Evolutionary conservation across 2,888 invertebrate species (phyloP).

Genomic region (Tupiocoris notatus): DNA sequence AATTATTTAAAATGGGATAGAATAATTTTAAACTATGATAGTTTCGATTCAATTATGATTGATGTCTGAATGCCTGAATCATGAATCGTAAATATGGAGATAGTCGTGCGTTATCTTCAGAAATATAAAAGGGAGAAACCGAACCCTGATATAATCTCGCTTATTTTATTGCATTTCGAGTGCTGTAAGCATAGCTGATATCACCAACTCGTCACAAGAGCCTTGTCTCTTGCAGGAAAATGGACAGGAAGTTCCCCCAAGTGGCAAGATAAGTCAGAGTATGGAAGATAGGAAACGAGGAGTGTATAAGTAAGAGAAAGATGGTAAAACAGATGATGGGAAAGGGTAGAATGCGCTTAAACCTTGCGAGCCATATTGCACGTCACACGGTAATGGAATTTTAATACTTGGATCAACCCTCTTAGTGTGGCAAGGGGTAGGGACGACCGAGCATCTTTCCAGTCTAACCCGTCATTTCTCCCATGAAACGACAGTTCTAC

Average conservation of each 20-base stretch:
- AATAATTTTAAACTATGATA: no score
- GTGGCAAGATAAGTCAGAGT: neutral
- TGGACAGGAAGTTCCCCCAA: neutral
- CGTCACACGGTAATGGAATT: constrained; percentile 41
- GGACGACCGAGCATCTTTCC: neutral
- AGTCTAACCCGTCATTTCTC: neutral
- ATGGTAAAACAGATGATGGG: neutral
- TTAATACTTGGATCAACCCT: constrained; percentile 36
- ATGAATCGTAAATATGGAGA: no score
- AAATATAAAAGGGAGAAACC: no score
- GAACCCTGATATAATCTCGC: no score
- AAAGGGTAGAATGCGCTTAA: constrained; percentile 4
- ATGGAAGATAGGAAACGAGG: neutral
- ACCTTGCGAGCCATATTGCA: constrained; percentile 33
- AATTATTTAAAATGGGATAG: no score
- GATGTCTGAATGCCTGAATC: no score
- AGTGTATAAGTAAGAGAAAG: neutral
- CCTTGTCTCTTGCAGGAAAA: neutral
- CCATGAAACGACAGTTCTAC: neutral
- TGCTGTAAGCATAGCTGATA: neutral
- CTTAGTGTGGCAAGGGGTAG: constrained; percentile 11
- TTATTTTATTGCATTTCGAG: no score
- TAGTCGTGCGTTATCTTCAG: no score
- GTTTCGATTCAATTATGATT: no score
- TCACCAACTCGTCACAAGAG: neutral